Conservation (phyloP, 2,797 vertebrate genomes). For the Tapirus indicus region DNA sequence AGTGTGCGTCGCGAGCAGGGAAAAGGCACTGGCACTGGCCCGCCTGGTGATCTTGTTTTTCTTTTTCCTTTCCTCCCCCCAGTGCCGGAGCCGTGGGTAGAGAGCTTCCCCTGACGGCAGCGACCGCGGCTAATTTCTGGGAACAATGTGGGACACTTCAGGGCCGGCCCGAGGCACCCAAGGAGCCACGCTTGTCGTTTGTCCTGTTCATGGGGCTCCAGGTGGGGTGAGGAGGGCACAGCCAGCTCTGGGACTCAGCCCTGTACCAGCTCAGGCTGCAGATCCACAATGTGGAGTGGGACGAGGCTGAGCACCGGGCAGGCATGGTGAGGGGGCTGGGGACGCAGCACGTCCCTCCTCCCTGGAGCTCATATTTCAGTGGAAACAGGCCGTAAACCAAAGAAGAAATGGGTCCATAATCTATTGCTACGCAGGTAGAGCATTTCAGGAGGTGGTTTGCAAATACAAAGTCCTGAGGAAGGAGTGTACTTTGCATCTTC, state of each 20-base stretch:
- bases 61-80: slow-evolving; percentile 56
- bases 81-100: slow-evolving; percentile 75
- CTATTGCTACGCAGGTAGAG: neutral
- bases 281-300: neutral
- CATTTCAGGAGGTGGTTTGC: no score
- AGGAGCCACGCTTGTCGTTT: slow-evolving; percentile 5
- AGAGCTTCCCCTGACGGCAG: slow-evolving; percentile 78
- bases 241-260: neutral
- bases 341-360: neutral
- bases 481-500: neutral
- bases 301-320: fast-evolving
- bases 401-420: neutral
- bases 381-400: neutral
- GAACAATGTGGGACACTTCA: slow-evolving; percentile 85
- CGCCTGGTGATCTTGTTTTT: slow-evolving; percentile 77
- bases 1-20: slow-evolving; percentile 84
- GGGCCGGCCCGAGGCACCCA: slow-evolving; percentile 75
- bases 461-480: neutral
- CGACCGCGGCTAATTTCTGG: slow-evolving; percentile 84
- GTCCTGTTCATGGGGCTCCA: neutral
- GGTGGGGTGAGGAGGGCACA: neutral
- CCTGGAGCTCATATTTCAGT: neutral
- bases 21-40: slow-evolving; percentile 85
- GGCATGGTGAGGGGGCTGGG: neutral
- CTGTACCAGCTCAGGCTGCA: neutral